Percentiles rank a stretch among this genome's conserved stretches.
Evolutionary conservation across 1,140 invertebrate genomes (phyloP).

Genomic region (Papilio dardanus): DNA sequence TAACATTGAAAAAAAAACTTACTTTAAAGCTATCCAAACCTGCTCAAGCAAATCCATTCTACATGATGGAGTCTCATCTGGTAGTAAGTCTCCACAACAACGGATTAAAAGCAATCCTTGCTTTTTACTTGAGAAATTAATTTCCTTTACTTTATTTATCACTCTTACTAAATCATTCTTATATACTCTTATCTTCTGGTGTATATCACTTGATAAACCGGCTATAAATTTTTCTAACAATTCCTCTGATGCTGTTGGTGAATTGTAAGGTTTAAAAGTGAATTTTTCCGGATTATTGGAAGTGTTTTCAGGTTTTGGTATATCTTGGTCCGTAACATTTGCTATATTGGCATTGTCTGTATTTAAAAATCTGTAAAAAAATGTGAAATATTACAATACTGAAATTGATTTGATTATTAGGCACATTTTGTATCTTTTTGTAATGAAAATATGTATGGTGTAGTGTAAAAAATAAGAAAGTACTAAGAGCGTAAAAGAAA

Average conservation of each 20-base stretch:
- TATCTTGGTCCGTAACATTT: constrained; percentile 4
- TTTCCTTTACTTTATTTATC: constrained; percentile 66
- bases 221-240: constrained; percentile 69
- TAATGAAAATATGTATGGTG: neutral
- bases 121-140: constrained; percentile 67
- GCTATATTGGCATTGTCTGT: neutral
- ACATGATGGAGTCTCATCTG: constrained; percentile 62
- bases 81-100: constrained; percentile 69
- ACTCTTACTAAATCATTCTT: constrained; percentile 73
- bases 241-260: constrained; percentile 54
- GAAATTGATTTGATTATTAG: too few relatives aligned
- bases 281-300: neutral
- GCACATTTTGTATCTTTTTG: neutral
- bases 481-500: neutral
- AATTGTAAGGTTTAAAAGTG: constrained; percentile 28
- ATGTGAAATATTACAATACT: neutral
- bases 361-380: constrained; percentile 13
- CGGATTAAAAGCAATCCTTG: constrained; percentile 66
- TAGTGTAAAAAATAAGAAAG: neutral
- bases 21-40: constrained; percentile 70
- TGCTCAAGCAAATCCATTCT: constrained; percentile 66
- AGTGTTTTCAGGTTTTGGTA: neutral
- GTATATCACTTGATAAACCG: constrained; percentile 65
- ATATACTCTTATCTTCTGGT: constrained; percentile 74
- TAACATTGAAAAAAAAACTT: constrained; percentile 41